Evolutionary conservation across 2,797 vertebrate species (phyloP), one percentile per base, ranked within the genome.

Genomic region (Champsocephalus esox): DNA sequence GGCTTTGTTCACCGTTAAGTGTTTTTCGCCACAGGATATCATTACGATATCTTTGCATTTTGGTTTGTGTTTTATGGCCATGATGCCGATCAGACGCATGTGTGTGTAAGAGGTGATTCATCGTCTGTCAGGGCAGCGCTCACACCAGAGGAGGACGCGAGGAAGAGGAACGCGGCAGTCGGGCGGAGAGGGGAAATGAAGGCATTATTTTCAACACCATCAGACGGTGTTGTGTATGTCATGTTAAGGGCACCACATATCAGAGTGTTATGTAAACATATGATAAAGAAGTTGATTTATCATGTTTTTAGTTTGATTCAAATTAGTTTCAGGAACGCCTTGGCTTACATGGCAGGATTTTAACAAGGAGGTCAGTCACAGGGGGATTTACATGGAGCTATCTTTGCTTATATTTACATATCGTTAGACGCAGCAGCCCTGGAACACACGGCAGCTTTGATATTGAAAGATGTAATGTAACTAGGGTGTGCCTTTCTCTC

Each of bases 51-150:
- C 62, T 60, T 57, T 44, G n/a, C 41, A 28, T 71, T 68, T 56
- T 13, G 8, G 2, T 1, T 12, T 62, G 60, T 46, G 60, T 79
- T 84, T 86, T 66, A 82, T 67, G 45, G 51, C 66, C 48, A 1
- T 7, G 62, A 77, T 77, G 75, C 73, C 78, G 70, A 16, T 66
- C 52, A 70, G 76, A 84, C 66, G 9, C 28, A 49, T 32, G 55
- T 48, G 12, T 77, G 75, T 70, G 70, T 70, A 28, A 75, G 75
- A 70, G 56, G 60, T 84, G 80, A 85, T 69, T 90, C 83, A 82
- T 32, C 14, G 75, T 61, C 69, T 70, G 57, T 44, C 70, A 12
- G 68, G 41, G 43, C 21, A 5, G n/a, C 28, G 9, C 51, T 52
- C 0, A 6, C 41, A 51, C 38, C 62, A 45, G 59, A 19, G 41